phyloP scores from a whole-genome alignment of 2,888 invertebrate genomes.

The Pecten maximus region DNA sequence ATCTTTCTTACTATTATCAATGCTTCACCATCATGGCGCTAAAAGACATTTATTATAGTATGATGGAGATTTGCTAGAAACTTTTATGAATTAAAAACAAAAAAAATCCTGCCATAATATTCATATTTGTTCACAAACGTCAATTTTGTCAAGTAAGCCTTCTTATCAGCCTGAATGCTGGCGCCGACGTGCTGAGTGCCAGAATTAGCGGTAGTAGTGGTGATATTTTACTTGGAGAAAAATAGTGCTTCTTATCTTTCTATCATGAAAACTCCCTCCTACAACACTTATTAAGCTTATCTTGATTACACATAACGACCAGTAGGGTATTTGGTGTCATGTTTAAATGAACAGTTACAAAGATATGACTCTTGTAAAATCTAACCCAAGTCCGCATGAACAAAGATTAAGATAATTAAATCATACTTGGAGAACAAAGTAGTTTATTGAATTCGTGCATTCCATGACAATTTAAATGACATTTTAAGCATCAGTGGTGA shows the following conservation, averaged over 20 bases:
- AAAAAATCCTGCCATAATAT: conserved; percentile 43
- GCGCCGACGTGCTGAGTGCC: conserved; percentile 53
- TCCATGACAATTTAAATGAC: conserved; percentile 9
- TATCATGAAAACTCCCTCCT: conserved; percentile 28
- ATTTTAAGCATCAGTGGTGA: neutral
- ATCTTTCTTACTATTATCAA: conserved; percentile 19
- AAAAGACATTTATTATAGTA: neutral
- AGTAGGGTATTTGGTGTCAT: conserved; percentile 23
- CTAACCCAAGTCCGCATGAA: neutral
- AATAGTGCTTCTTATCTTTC: conserved; percentile 8
- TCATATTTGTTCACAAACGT: conserved; percentile 47
- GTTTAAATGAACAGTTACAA: neutral
- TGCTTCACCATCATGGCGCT: neutral
- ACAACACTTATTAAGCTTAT: conserved; percentile 20
- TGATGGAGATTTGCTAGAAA: conserved; percentile 30
- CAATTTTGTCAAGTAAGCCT: conserved; percentile 51
- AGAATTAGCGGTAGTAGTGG: conserved; percentile 45
- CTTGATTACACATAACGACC: conserved; percentile 11
- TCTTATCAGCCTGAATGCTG: conserved; percentile 40
- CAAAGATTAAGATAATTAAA: neutral
- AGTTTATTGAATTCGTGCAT: neutral
- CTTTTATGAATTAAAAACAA: conserved; percentile 48
- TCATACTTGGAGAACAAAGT: neutral
- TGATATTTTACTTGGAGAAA: neutral
- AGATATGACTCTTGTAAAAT: neutral